phyloP scores from a whole-genome alignment of 2,888 invertebrate genomes.

The Epicampocera succincta region DNA sequence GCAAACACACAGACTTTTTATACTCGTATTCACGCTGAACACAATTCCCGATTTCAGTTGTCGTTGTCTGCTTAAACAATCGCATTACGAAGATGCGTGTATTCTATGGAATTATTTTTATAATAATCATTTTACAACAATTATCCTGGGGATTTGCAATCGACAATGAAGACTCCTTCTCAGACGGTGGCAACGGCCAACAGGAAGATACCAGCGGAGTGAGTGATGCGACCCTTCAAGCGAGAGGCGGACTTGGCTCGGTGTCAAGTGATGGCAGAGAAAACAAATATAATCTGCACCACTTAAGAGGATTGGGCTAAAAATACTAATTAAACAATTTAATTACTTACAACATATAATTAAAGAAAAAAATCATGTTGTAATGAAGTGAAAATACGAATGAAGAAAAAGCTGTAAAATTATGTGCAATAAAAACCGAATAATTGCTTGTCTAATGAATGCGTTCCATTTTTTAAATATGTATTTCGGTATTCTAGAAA shows the following conservation, averaged over 20 bases:
- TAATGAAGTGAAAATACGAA: background rate
- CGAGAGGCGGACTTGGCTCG: background rate
- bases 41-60: slow-evolving; percentile 3
- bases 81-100: slow-evolving; percentile 48
- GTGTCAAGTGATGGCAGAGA: slow-evolving; percentile 15
- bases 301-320: slow-evolving; percentile 66
- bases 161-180: slow-evolving; percentile 13
- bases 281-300: slow-evolving; percentile 43
- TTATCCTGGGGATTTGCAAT: slow-evolving; percentile 57
- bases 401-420: background rate
- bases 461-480: slow-evolving; percentile 41
- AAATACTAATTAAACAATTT: slow-evolving; percentile 37
- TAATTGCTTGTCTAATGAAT: background rate
- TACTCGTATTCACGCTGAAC: slow-evolving; percentile 1
- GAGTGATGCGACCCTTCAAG: background rate
- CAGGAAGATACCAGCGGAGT: background rate
- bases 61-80: background rate
- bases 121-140: slow-evolving; percentile 61
- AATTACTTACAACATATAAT: slow-evolving; percentile 22
- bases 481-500: background rate
- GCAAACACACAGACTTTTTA: slow-evolving; percentile 17
- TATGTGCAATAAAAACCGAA: background rate
- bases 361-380: slow-evolving; percentile 3
- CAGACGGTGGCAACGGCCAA: background rate
- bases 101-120: slow-evolving; percentile 61